Conservation (phyloP, 2,888 invertebrate genomes). For the Coelopa pilipes region DNA sequence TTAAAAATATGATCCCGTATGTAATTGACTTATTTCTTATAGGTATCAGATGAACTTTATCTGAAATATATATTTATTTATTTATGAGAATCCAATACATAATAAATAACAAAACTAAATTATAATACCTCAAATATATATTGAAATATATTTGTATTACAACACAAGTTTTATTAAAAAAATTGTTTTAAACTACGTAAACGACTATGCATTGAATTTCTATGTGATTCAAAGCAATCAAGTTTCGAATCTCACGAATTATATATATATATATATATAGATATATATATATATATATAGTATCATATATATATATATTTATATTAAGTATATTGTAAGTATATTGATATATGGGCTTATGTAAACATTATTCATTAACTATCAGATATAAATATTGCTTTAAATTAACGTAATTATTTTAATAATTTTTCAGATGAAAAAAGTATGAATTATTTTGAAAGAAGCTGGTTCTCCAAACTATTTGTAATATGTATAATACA, state of each 20-base stretch:
- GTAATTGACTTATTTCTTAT: no score
- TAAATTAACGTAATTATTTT: background rate
- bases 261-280: conserved; percentile 13
- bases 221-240: background rate
- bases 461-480: background rate
- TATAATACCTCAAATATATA: no score
- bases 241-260: conserved; percentile 23
- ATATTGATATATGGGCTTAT: conserved; percentile 3
- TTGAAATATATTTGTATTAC: no score
- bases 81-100: no score
- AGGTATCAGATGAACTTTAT: no score
- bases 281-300: conserved; percentile 27
- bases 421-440: conserved; percentile 18
- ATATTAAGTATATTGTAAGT: no score
- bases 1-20: no score
- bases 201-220: background rate
- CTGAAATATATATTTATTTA: no score
- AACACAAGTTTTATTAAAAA: background rate
- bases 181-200: background rate
- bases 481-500: conserved; percentile 27
- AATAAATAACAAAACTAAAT: no score
- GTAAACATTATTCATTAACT: no score
- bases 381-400: no score
- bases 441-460: conserved; percentile 11
- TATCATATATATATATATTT: no score